These are phyloP conservation scores for Anthopleura sola DNA, from an alignment of 64 coral and sea anemone genomes.

Conservation along the genomic window DNA sequence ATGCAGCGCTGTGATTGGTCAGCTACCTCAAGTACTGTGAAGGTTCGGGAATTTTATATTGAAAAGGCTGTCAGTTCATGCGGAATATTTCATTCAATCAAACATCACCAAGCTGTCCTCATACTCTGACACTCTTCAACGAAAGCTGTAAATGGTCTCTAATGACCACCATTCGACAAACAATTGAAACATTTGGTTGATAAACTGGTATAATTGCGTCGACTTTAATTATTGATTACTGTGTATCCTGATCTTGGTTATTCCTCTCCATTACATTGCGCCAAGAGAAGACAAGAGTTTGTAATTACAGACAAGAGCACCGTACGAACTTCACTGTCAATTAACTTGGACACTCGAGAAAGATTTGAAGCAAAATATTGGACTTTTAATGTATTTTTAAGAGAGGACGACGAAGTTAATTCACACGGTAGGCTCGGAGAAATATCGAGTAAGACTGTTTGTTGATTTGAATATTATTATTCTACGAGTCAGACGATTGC, in stretches of 20 bases:
- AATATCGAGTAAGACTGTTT: too few species aligned
- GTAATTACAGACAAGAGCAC: background rate
- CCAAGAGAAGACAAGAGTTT: background rate
- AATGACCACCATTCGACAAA: background rate
- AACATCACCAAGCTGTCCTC: background rate
- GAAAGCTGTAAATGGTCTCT: background rate
- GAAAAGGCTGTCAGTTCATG: background rate
- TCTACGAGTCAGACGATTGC: too few species aligned
- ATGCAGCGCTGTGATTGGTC: background rate
- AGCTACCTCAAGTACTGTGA: background rate
- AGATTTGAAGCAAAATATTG: background rate
- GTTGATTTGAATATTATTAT: too few species aligned
- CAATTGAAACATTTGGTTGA: background rate
- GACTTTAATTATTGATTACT: background rate
- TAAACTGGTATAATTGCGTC: background rate
- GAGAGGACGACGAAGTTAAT: too few species aligned
- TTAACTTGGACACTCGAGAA: background rate
- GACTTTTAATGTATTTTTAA: background rate
- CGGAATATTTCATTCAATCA: background rate
- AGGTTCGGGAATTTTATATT: slow-evolving; percentile 6
- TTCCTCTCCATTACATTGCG: background rate
- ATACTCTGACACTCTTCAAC: background rate
- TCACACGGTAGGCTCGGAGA: too few species aligned
- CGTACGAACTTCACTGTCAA: background rate
- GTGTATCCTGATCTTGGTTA: background rate